phyloP scores from a whole-genome alignment of 2,888 invertebrate genomes.

The Hydrotaea diabolus region DNA sequence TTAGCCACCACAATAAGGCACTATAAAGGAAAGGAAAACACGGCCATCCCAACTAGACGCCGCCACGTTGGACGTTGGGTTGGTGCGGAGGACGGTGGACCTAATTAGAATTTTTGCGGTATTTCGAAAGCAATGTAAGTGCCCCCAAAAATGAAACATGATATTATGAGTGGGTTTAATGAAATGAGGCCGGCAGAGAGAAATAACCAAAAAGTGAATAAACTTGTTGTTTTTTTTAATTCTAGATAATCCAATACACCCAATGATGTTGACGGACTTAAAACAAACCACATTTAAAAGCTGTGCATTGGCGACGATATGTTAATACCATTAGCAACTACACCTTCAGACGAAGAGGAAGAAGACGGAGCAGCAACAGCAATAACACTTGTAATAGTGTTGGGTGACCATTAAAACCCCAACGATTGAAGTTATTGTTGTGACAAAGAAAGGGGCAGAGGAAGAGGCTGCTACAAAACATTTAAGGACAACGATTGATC shows the following conservation, averaged over 20 bases:
- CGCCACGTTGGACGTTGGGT: not conserved
- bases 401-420: not conserved
- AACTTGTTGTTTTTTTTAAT: slow-evolving; percentile 5
- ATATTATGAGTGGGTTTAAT: not conserved
- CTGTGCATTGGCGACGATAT: slow-evolving; percentile 10
- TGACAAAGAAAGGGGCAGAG: not conserved
- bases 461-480: not conserved
- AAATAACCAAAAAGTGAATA: not conserved
- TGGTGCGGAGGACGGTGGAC: not conserved
- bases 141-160: not conserved
- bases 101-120: slow-evolving; percentile 28
- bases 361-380: not conserved
- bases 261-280: not conserved
- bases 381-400: not conserved
- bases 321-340: slow-evolving; percentile 15
- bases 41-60: not conserved
- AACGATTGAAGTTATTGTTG: not conserved
- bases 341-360: slow-evolving; percentile 13
- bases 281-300: slow-evolving; percentile 10
- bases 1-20: not conserved
- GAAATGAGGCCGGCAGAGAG: slow-evolving; percentile 6
- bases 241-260: not conserved
- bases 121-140: slow-evolving; percentile 3
- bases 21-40: slow-evolving; percentile 1
- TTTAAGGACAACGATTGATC: not conserved